Conservation (phyloP, 2,797 vertebrate genomes). For the Synaphobranchus kaupii region DNA sequence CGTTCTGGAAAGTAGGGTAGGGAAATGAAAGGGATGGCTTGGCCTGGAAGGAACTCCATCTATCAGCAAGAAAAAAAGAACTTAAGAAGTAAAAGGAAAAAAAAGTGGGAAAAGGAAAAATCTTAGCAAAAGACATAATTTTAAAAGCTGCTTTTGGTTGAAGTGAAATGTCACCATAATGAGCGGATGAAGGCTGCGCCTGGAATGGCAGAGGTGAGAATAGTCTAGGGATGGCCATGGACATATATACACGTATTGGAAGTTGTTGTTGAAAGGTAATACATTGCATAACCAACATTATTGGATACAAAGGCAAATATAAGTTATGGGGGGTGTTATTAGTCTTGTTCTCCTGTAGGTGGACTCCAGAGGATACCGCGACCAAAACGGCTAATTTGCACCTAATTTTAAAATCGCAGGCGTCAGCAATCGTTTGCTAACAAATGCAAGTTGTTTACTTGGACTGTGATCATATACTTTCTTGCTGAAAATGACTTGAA, state of each 20-base stretch:
- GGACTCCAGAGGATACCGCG: background rate
- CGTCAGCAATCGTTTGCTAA: background rate
- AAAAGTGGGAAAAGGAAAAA: slow-evolving; percentile 35
- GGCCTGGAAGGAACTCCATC: slow-evolving; percentile 44
- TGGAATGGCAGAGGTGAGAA: slow-evolving; percentile 29
- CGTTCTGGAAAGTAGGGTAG: slow-evolving; percentile 33
- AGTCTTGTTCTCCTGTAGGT: background rate
- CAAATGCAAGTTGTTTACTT: background rate
- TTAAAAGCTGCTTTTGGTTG: background rate
- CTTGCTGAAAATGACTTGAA: background rate
- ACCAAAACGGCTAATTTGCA: background rate
- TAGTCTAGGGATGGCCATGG: slow-evolving; percentile 17
- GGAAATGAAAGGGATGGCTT: slow-evolving; percentile 44
- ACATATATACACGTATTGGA: slow-evolving; percentile 40
- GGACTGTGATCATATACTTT: background rate
- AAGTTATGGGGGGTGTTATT: background rate
- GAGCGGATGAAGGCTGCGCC: slow-evolving; percentile 16
- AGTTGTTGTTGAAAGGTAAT: slow-evolving; percentile 13
- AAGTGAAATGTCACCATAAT: slow-evolving; percentile 23
- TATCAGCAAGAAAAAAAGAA: slow-evolving; percentile 44
- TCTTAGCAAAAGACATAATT: slow-evolving; percentile 1
- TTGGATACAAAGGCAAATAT: background rate
- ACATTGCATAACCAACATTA: slow-evolving; percentile 11
- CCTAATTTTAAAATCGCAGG: background rate
- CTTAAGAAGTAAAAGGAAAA: slow-evolving; percentile 25